Evolutionary conservation across 2,888 invertebrate species (phyloP), one percentile per base, ranked within the genome.

Genomic region (Luperina nickerlii): DNA sequence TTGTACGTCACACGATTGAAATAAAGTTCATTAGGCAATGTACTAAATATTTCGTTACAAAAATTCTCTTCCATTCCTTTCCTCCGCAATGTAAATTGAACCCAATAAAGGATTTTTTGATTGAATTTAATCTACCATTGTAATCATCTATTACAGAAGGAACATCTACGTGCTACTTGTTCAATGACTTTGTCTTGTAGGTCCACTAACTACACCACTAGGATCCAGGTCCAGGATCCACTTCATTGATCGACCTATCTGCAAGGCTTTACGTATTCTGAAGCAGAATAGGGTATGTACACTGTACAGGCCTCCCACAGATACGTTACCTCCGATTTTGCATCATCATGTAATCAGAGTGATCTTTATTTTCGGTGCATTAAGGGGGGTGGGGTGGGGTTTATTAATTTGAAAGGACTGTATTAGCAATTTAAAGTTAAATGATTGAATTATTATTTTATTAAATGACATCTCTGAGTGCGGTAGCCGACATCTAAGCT

Each of bases 401-500:
- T 60, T n/a, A 60, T 60, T n/a, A 13, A 11, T n/a, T 13, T 60
- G n/a, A 60, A 60, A n/a, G 13, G 24, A 60, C 24, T 57, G 24
- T 57, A n/a, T 6, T 6, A 5, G n/a, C n/a, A 60, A n/a, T n/a
- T 60, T 32, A 32, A 24, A 32, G 32, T 32, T 13, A 24, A 32
- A 60, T 60, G 11, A 57, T 24, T 18, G 18, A 51, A 51, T 54
- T 54, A 51, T 54, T 54, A 54, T 54, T 54, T 20, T 27, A 48
- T 27, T 45, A 70, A 24, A 32, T 54, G 20, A 24, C 54, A 11
- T 71, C 54, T 71, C 54, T 71, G 15, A 73, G 1, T 48, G 48
- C 67, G n/a, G 11, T 67, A 67, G 42, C 6, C 15, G 65, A 60
- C 81, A 81, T 79, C 80, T 79, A 42, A 15, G 4, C 2, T 38